Base-by-base conservation (phyloP, 2,113 vertebrate species). In the Osmerus mordax region DNA sequence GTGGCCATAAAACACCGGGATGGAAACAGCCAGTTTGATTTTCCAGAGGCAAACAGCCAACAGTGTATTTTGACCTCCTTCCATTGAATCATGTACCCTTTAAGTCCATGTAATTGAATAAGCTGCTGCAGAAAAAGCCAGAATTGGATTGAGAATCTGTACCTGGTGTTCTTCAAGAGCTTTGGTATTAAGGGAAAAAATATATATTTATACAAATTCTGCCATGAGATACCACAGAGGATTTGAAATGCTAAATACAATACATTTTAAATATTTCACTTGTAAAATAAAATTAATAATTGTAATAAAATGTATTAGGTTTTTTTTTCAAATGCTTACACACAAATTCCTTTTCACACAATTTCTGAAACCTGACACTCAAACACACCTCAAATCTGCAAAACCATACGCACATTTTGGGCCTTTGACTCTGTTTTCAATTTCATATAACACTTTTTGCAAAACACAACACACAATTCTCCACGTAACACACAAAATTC, bases 161-260 rank as follows among this genome's bases (percentile, higher is more conserved):
- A 91, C 91, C 92, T 92, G 89, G 56, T 77, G 61, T 76, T 92
- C 90, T 90, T 87, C 89, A 86, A 89, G 71, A 85, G 80, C 84
- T 90, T 90, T 89, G 84, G 84, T 86, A 76, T 86, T 65, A 77
- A 80, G 72, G 74, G 72, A 67, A 83, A 81, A 83, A 80, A 87
- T 78, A 86, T 16, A 76, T 66, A 74, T 82, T 83, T 74, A 78
- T 69, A 83, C 69, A 81, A 78, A 21, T 13, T 53, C 12, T 65
- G 28, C 63, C 29, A 16, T 15, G 60, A 21, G 68, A 19, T 21
- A 32, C 8, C 21, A 61, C n/a, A 70, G 52, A 70, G 52, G 52
- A 18, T 29, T 69, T 28, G 6, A 32, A 29, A 55, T 68, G 18
- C 8, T 36, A 13, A 19, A 65, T 11, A 65, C 18, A 65, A 36